These are phyloP conservation scores for Caenorhabditis sinica DNA, from an alignment of 2,888 invertebrate species.

Conservation along the genomic window DNA sequence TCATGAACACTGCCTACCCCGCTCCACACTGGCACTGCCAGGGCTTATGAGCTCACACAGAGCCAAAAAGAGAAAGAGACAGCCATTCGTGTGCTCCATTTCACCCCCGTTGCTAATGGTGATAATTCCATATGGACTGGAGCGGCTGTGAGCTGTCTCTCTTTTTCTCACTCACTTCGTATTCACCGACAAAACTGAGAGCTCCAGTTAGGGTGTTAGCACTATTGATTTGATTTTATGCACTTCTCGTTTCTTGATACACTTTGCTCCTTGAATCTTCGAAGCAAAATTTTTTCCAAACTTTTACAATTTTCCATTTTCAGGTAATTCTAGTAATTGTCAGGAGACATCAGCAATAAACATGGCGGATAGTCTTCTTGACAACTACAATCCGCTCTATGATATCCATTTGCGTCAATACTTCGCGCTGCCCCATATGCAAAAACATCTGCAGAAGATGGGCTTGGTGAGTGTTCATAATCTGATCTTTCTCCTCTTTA, in stretches of 20 bases:
- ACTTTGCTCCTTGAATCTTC: background rate
- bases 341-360: slow-evolving; percentile 2
- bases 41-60: slow-evolving; percentile 31
- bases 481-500: no score
- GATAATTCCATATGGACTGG: slow-evolving; percentile 37
- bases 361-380: slow-evolving; percentile 80
- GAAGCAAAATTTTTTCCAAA: background rate
- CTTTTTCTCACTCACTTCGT: no score
- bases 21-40: slow-evolving; percentile 24
- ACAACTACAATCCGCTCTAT: slow-evolving; percentile 83
- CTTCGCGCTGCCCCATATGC: slow-evolving; percentile 83
- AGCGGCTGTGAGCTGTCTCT: background rate
- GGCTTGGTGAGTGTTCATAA: slow-evolving; percentile 76
- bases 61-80: background rate
- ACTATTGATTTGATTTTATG: no score
- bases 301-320: background rate
- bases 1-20: background rate
- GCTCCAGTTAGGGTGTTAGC: no score
- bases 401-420: slow-evolving; percentile 83
- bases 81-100: background rate
- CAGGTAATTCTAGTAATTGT: slow-evolving; percentile 42
- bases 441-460: slow-evolving; percentile 81
- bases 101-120: slow-evolving; percentile 53
- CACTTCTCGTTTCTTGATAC: background rate
- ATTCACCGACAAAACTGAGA: no score